Percentiles rank a stretch among this genome's conserved stretches.
These are phyloP conservation scores for Telenomus remus DNA, from an alignment of 1,140 invertebrate genomes.

Conservation along the genomic window DNA sequence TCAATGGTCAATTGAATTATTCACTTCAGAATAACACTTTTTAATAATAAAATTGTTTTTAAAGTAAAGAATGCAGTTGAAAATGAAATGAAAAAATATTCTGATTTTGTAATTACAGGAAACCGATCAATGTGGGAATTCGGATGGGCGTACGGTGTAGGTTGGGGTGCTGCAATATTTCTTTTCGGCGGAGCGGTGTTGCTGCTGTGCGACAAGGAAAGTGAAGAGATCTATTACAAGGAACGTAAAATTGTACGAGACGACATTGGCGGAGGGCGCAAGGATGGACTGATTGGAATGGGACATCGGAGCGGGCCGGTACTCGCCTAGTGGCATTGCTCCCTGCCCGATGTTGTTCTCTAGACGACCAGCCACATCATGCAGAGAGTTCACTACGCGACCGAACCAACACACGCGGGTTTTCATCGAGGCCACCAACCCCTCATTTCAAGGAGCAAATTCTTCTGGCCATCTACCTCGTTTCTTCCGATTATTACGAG, in stretches of 20 bases:
- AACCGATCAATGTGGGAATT: conserved; percentile 94
- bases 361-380: conserved; percentile 67
- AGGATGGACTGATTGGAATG: conserved; percentile 64
- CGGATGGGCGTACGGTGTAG: conserved; percentile 97
- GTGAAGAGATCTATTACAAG: conserved; percentile 98
- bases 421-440: conserved; percentile 14
- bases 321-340: conserved; percentile 83
- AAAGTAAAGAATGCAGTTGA: too few species aligned
- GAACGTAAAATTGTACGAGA: conserved; percentile 90
- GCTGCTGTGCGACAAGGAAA: conserved; percentile 97
- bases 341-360: conserved; percentile 86
- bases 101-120: conserved; percentile 80
- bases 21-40: not conserved
- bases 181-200: conserved; percentile 94
- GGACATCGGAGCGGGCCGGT: conserved; percentile 70
- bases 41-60: too few species aligned
- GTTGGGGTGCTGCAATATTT: conserved; percentile 97
- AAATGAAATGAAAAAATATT: too few species aligned
- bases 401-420: conserved; percentile 45
- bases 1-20: conserved; percentile 13
- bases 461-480: conserved; percentile 17
- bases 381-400: conserved; percentile 49
- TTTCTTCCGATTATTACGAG: conserved; percentile 37
- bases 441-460: conserved; percentile 17
- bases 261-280: conserved; percentile 76